Evolutionary conservation across 1,140 invertebrate species (phyloP).

Genomic region (Berghia stephanieae): DNA sequence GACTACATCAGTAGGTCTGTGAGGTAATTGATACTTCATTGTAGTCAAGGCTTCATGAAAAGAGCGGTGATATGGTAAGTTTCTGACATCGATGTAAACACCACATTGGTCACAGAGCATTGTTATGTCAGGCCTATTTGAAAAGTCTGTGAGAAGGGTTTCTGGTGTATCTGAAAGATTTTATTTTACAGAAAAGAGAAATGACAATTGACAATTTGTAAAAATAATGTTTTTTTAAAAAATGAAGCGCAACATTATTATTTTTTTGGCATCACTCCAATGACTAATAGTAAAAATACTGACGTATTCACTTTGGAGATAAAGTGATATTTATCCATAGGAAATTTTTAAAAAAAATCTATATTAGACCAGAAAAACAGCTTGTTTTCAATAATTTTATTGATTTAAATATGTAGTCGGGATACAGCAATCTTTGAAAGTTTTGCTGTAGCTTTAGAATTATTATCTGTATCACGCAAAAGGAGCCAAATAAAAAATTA

Average conservation of each 20-base stretch:
- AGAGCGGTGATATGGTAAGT: conserved; percentile 49
- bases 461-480: neutral
- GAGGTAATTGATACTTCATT: conserved; percentile 44
- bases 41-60: conserved; percentile 53
- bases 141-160: conserved; percentile 50
- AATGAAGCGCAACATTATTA: neutral
- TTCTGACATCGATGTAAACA: conserved; percentile 45
- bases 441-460: neutral
- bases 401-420: neutral
- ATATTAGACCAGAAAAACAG: too few species aligned
- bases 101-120: conserved; percentile 58
- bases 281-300: neutral
- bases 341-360: neutral
- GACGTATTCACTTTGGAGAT: neutral
- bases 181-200: conserved; percentile 15
- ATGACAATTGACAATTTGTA: neutral
- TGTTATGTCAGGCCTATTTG: conserved; percentile 52
- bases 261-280: neutral
- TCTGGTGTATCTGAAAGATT: conserved; percentile 56
- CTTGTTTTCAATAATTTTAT: too few species aligned
- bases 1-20: conserved; percentile 38
- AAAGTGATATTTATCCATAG: conserved; percentile 6
- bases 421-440: neutral
- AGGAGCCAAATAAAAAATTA: too few species aligned
- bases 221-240: neutral